Conservation (phyloP, 1,140 invertebrate species). For the Rhagoletis zephyria region DNA sequence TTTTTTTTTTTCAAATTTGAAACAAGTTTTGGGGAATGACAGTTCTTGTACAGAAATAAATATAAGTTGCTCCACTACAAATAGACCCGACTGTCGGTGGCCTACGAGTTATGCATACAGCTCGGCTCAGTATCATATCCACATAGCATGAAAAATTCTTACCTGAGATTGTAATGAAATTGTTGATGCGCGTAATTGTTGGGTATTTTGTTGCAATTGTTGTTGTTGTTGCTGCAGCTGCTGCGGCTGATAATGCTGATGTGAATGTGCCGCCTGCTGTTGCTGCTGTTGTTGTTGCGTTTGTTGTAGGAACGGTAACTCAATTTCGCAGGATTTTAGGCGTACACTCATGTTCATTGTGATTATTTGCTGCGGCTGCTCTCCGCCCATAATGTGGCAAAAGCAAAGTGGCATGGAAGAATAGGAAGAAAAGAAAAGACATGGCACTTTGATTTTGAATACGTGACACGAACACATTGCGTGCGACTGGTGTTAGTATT, state of each 20-base stretch:
- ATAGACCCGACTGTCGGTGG: too few species aligned
- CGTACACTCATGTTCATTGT: conserved; percentile 75
- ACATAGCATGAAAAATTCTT: background rate
- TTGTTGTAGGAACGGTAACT: conserved; percentile 68
- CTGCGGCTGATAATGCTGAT: conserved; percentile 54
- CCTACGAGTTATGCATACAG: too few species aligned
- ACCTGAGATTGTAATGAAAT: conserved; percentile 65
- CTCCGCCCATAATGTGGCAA: conserved; percentile 16
- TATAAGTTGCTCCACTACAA: too few species aligned
- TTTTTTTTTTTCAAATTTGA: too few species aligned
- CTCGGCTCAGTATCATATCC: too few species aligned
- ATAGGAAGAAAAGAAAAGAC: conserved; percentile 46
- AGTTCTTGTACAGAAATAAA: too few species aligned
- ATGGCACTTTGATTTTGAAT: conserved; percentile 48
- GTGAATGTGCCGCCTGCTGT: conserved; percentile 34
- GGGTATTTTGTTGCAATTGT: background rate
- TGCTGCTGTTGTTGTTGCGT: conserved; percentile 54
- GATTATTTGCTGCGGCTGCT: conserved; percentile 66
- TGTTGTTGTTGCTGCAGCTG: conserved; percentile 51
- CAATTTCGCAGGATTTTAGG: conserved; percentile 75
- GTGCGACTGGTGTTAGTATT: conserved; percentile 51
- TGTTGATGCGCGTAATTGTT: conserved; percentile 66
- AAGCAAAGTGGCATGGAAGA: conserved; percentile 36
- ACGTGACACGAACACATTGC: conserved; percentile 34
- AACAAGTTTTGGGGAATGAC: too few species aligned